Conservation (phyloP, 2,113 vertebrate species). For the Odontesthes bonariensis region DNA sequence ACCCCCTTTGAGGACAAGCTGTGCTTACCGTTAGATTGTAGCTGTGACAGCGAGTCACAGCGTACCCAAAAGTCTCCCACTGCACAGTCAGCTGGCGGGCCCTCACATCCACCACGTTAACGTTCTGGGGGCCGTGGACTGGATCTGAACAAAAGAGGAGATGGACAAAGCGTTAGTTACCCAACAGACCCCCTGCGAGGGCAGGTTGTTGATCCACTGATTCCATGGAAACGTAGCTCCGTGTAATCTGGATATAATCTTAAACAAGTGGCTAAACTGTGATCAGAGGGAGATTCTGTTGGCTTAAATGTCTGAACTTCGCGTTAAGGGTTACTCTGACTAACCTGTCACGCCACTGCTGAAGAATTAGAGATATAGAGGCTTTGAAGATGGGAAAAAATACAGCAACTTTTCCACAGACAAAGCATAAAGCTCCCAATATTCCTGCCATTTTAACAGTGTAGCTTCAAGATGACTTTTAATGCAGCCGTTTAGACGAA, state of each 20-base stretch:
- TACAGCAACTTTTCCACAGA: background rate
- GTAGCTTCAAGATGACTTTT: too few species aligned
- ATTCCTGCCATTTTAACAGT: too few species aligned
- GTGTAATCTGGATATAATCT: conserved; percentile 1
- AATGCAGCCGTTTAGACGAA: too few species aligned
- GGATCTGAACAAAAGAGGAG: conserved; percentile 85
- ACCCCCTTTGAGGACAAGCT: too few species aligned
- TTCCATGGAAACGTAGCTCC: background rate
- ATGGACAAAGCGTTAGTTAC: background rate
- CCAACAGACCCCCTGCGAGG: background rate
- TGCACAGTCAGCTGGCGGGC: conserved; percentile 95
- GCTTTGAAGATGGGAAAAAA: background rate
- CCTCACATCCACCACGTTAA: conserved; percentile 95
- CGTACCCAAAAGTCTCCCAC: conserved; percentile 97
- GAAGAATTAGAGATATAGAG: too few species aligned
- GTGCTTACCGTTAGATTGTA: conserved; percentile 91
- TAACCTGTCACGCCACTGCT: background rate
- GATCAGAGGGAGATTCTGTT: background rate
- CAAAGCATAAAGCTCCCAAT: too few species aligned
- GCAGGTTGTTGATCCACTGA: background rate
- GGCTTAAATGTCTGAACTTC: conserved; percentile 1
- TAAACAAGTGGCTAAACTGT: background rate
- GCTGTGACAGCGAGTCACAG: conserved; percentile 96
- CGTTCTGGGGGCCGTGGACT: conserved; percentile 92
- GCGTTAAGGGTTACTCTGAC: background rate